Evolutionary conservation across 2,888 invertebrate genomes (phyloP), one percentile per base, ranked within the genome.

Genomic region (Arrhopalites spinosus): DNA sequence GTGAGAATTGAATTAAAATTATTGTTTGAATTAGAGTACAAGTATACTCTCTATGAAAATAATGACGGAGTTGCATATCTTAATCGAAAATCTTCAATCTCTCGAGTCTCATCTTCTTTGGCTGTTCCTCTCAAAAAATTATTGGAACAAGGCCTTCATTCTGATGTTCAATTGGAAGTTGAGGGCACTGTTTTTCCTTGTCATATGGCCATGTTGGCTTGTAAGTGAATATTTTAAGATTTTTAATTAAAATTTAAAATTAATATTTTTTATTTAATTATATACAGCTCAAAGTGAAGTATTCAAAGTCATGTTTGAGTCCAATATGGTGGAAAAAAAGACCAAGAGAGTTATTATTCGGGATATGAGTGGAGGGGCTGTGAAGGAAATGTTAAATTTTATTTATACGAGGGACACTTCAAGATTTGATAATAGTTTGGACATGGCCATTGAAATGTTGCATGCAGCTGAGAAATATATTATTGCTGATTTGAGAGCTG

Each of bases 401-500:
- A n/a, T 74, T 2, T 74, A 74, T 20, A 74, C 74, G 1, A 5
- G 74, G 20, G 74, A 74, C 17, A 69, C 56, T 2, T 47, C 59
- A 20, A 20, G 45, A 25, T 74, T 74, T 50, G 61, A 69, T n/a
- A 43, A 69, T 43, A 74, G 68, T 47, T 68, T 74, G 17, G 74
- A 74, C 61, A 67, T 74, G 74, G 74, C 74, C 27, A 74, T 74
- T 61, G 74, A 74, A 30, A 74, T 74, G 74, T 29, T 74, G 0
- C 74, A 74, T 27, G 74, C 74, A 23, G 68, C 74, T 0, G 74
- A 74, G 36, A 74, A 74, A 29, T 74, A 74, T 29, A 53, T 74
- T 15, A 74, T 74, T 15, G 47, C n/a, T 7, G 74, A 74, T 25
- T 29, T 74, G n/a, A 56, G 67, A 11, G 30, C 23, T 56, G 68